A percentile compares a stretch with the other conserved stretches of the same genome.
Evolutionary conservation across 2,797 vertebrate species (phyloP).

Genomic region (Phataginus tricuspis): DNA sequence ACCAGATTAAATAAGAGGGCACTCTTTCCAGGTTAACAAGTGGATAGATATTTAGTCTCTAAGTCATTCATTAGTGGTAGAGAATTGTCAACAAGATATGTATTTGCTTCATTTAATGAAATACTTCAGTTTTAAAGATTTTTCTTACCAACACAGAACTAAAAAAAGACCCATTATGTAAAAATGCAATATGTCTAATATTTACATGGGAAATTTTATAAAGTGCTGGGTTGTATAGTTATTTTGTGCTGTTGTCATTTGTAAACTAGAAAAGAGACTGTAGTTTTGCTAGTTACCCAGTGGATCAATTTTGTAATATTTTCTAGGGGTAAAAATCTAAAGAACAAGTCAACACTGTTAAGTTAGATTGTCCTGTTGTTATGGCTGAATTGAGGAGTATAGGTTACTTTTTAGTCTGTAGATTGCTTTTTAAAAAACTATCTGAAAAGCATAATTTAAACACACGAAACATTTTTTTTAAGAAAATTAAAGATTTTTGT

Average conservation of each 20-base stretch:
- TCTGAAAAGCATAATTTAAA: slow-evolving; percentile 24
- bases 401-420: not conserved
- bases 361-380: slow-evolving; percentile 37
- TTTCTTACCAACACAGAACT: slow-evolving; percentile 7
- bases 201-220: slow-evolving; percentile 21
- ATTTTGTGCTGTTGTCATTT: slow-evolving; percentile 46
- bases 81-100: slow-evolving; percentile 3
- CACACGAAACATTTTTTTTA: not conserved
- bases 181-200: not conserved
- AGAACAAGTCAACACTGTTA: not conserved
- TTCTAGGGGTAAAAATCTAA: slow-evolving; percentile 35
- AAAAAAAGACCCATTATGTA: not conserved
- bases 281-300: slow-evolving; percentile 28
- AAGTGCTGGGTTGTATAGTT: not conserved
- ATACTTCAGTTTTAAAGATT: slow-evolving; percentile 33
- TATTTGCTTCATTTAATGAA: slow-evolving; percentile 33
- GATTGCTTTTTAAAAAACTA: slow-evolving; percentile 37
- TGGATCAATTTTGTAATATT: slow-evolving; percentile 48
- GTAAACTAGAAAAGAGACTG: slow-evolving; percentile 38
- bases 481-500: not conserved
- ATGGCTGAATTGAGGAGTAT: not conserved
- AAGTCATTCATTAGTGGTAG: not conserved
- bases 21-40: slow-evolving; percentile 38
- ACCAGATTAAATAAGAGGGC: not conserved
- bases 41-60: slow-evolving; percentile 28